Percentiles rank a stretch among this genome's conserved stretches.
These are phyloP conservation scores for Diarsia brunnea DNA, from an alignment of 2,888 invertebrate genomes.

Conservation along the genomic window DNA sequence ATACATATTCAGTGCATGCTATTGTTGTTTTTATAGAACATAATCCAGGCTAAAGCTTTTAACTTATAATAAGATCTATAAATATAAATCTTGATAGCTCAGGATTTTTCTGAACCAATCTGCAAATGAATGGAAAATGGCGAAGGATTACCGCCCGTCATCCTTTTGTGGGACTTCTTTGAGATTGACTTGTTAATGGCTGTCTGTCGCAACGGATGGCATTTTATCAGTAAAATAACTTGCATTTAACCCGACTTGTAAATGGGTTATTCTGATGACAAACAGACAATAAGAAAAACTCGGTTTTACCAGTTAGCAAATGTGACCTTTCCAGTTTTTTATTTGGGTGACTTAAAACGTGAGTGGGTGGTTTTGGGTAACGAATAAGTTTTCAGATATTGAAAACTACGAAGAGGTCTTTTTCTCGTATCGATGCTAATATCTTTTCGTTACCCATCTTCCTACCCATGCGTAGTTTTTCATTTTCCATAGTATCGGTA, in stretches of 20 bases:
- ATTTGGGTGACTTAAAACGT: neutral
- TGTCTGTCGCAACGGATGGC: neutral
- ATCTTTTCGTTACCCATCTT: neutral
- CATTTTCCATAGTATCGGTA: neutral
- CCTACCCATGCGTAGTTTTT: neutral
- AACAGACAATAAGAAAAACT: neutral
- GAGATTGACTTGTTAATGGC: conserved; percentile 23
- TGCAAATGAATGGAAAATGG: conserved; percentile 46
- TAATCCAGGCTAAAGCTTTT: conserved; percentile 37
- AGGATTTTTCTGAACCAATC: conserved; percentile 46
- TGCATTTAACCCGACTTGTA: neutral
- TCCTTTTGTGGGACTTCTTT: conserved; percentile 30
- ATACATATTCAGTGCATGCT: conserved; percentile 55
- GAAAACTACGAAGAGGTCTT: neutral
- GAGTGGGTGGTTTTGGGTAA: neutral
- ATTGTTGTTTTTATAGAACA: conserved; percentile 46
- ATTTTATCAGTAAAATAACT: neutral
- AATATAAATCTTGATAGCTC: conserved; percentile 46
- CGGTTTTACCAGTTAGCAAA: neutral
- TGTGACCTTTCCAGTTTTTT: neutral
- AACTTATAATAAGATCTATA: conserved; percentile 25
- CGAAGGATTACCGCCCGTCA: conserved; percentile 23
- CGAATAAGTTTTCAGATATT: neutral
- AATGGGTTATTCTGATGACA: neutral
- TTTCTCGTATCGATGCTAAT: neutral